Evolutionary conservation across 2,113 vertebrate genomes (phyloP).

Genomic region (Tinamus guttatus): DNA sequence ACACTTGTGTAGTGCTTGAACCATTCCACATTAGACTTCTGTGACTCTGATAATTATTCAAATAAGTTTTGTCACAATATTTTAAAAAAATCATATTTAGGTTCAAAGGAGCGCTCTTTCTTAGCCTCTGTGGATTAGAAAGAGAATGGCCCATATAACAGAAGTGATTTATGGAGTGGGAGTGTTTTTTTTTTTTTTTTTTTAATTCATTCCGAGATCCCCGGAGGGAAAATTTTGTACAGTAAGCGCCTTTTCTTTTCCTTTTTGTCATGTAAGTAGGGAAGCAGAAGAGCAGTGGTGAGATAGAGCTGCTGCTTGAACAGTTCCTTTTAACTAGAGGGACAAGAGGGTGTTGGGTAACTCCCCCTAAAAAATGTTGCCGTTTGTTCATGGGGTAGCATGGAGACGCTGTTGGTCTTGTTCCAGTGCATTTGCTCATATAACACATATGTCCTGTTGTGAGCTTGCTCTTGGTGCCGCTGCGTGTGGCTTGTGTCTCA

Average conservation of each 20-base stretch:
- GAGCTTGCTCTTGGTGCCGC: background rate
- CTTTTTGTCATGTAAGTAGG: background rate
- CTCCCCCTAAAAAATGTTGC: background rate
- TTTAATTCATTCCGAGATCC: background rate
- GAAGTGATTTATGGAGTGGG: background rate
- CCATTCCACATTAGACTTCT: background rate
- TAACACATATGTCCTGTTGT: accelerated
- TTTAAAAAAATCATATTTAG: background rate
- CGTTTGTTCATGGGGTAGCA: background rate
- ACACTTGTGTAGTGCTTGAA: background rate
- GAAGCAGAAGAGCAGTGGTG: background rate
- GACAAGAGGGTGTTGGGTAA: background rate
- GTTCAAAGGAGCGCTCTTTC: background rate
- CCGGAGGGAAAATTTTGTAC: background rate
- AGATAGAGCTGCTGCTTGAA: background rate
- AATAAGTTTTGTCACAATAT: background rate
- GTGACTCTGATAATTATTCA: background rate
- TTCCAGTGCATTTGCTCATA: background rate
- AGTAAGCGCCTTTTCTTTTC: background rate
- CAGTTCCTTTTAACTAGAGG: background rate
- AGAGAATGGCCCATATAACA: background rate
- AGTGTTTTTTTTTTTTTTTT: background rate
- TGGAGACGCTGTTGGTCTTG: background rate
- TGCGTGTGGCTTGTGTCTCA: background rate
- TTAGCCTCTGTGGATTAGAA: background rate